Conservation (phyloP, 2,797 vertebrate genomes). For the Pipistrellus kuhlii region DNA sequence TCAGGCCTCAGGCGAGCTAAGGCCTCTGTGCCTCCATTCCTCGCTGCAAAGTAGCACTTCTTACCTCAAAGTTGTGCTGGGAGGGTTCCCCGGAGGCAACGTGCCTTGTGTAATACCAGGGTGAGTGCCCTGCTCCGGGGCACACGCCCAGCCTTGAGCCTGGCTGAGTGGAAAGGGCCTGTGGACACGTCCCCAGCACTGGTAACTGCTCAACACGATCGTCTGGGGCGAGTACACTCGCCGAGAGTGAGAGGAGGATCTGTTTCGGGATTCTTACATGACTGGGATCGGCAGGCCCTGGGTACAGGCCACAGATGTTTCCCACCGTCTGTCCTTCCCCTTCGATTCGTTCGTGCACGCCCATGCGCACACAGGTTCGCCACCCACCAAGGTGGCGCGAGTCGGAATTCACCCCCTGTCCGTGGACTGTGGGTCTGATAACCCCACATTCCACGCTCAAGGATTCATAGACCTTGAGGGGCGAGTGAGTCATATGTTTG, state of each 20-base stretch:
- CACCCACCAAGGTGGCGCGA: not conserved
- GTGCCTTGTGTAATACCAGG: not conserved
- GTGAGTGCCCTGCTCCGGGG: not conserved
- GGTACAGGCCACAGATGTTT: not conserved
- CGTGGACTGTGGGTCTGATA: not conserved
- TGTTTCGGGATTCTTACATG: slow-evolving; percentile 37
- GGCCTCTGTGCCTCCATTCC: not conserved
- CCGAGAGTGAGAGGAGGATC: not conserved
- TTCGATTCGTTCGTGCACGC: not conserved
- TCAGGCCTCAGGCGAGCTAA: not conserved
- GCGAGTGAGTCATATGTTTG: not conserved
- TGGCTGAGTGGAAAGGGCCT: not conserved
- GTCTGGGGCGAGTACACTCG: not conserved
- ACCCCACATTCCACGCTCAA: not conserved
- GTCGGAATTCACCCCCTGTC: not conserved
- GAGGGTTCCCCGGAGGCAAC: not conserved
- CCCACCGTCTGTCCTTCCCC: not conserved
- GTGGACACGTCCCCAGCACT: not conserved
- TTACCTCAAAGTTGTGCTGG: not conserved
- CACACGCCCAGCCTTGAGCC: not conserved
- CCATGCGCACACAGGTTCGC: not conserved
- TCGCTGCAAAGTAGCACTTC: not conserved
- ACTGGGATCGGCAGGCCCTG: not conserved
- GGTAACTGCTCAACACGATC: not conserved
- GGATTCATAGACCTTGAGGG: not conserved